Evolutionary conservation across 1,140 invertebrate genomes (phyloP), one percentile per base, ranked within the genome.

Genomic region (Sitophilus oryzae): DNA sequence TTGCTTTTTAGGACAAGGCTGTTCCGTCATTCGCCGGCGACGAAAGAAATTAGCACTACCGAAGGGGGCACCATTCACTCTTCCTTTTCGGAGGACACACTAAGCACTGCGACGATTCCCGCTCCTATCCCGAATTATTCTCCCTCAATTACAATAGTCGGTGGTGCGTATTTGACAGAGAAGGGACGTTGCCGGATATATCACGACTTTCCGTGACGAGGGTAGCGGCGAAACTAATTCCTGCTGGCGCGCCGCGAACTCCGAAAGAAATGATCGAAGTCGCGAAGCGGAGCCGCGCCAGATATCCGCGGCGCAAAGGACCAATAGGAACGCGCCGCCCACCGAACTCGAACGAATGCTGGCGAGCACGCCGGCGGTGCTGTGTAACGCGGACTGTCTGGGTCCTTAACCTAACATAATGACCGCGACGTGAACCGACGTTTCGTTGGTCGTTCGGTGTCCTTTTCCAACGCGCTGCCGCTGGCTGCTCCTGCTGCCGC

Each of bases 391-490:
- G 62, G 59, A 35, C 59, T 62, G 68, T 70, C 68, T 70, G 68
- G 68, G 68, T 70, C 68, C 67, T 70, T 70, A 69, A 70, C 68
- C 68, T 65, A 68, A 68, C 66, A 64, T 66, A 69, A 69, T 65
- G 62, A 62, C 66, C 61, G 60, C 61, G 66, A 70, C 66, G 52
- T 59, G 60, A 62, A 53, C 64, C 48, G 58, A 18, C 58, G 52
- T 25, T 37, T 41, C 45, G n/a, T n/a, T n/a, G n/a, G n/a, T n/a
- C n/a, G n/a, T 53, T 44, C 34, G 47, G 48, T 57, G 53, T 59
- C 53, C 44, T 49, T 49, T 41, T 53, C 19, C 25, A 45, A 45
- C 42, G 10, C 15, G 15, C 18, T 16, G 21, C 21, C 14, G 23
- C 19, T n/a, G n/a, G 15, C 21, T n/a, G 19, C 23, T 16, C 18